Evolutionary conservation across 2,113 vertebrate genomes (phyloP).

Genomic region (Balaenoptera acutorostrata): DNA sequence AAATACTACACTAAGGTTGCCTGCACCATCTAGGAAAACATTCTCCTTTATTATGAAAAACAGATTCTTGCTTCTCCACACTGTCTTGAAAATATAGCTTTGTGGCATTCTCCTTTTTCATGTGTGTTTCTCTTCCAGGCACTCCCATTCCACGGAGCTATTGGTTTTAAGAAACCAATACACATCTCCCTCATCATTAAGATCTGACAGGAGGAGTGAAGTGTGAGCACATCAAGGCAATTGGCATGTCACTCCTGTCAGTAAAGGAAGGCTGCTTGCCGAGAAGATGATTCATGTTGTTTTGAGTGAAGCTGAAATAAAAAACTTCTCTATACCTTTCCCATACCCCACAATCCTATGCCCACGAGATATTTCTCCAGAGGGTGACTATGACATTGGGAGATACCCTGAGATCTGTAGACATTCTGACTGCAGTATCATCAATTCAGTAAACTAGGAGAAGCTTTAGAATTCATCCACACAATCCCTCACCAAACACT

Average conservation of each 20-base stretch:
- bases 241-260: background rate
- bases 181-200: background rate
- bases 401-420: background rate
- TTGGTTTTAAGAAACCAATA: slow-evolving; percentile 35
- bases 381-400: background rate
- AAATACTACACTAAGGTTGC: slow-evolving; percentile 13
- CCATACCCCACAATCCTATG: background rate
- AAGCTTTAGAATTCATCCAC: background rate
- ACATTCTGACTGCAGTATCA: background rate
- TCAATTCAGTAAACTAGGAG: background rate
- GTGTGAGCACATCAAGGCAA: background rate
- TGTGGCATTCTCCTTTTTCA: slow-evolving; percentile 42
- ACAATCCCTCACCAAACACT: background rate
- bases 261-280: background rate
- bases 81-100: slow-evolving; percentile 26
- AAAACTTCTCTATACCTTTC: background rate
- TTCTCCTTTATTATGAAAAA: slow-evolving; percentile 49
- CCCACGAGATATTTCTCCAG: background rate
- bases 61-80: slow-evolving; percentile 41
- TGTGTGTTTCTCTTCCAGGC: slow-evolving; percentile 15
- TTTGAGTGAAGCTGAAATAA: background rate
- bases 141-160: background rate
- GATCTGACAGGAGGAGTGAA: background rate
- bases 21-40: slow-evolving; percentile 61
- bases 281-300: background rate